Base-by-base conservation (phyloP, 2,113 vertebrate species). In the Phoenicopterus ruber region DNA sequence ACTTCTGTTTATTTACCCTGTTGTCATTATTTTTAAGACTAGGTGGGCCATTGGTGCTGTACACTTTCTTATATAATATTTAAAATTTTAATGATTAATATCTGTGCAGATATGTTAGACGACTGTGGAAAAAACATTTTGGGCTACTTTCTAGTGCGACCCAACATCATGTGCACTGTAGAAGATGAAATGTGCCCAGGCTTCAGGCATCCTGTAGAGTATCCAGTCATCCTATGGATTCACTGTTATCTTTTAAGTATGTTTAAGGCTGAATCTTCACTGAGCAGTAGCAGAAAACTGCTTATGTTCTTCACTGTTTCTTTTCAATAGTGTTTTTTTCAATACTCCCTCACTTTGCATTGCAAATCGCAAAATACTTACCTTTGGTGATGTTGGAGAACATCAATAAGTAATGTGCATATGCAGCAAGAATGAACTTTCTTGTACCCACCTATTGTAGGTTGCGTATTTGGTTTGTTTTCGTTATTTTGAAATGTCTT, bases 81-180 rank as follows among this genome's bases (percentile, higher is more conserved):
- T 77, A 15, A 4, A 4, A 26, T 89, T 73, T 79, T 65, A 76
- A 22, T 55, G 17, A 38, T 66, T 17, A 52, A 3, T 62, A n/a
- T 36, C 50, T 86, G 2, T 55, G 12, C 62, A 69, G 24, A 34
- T 83, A 19, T 80, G 3, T 69, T 52, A 38, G 5, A 52, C 59
- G 13, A 31, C 17, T 63, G 19, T 47, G 34, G 57, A 58, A 88
- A 72, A 91, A 62, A 31, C n/a, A n/a, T n/a, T n/a, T n/a, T 63
- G 47, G 10, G 22, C 22, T 71, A 0, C 29, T 79, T 90, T 17
- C 15, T 55, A 20, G 38, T 50, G 59, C 3, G 4, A 46, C 44
- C 6, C 3, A 61, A 6, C 10, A 15, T 7, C 9, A 15, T 26
- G 7, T 40, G 17, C 19, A 2, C 17, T 32, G 2, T 19, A 10